phyloP scores from a whole-genome alignment of 1,140 invertebrate genomes.

The Procambarus clarkii region DNA sequence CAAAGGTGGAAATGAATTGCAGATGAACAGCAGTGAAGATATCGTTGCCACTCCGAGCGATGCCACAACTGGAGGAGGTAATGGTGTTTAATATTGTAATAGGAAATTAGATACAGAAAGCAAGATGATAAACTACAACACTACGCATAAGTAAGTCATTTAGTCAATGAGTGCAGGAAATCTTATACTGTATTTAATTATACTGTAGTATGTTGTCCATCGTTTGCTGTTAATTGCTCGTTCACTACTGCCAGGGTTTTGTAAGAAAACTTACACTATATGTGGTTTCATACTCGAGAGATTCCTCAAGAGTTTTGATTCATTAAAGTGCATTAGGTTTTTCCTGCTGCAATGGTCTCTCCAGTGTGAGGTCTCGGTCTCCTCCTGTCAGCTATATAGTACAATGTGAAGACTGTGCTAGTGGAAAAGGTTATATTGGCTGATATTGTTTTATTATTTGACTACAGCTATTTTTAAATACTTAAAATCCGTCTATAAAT shows the following conservation, averaged over 20 bases:
- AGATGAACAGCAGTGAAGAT: conserved; percentile 3
- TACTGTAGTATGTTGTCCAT: not conserved
- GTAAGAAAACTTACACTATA: not conserved
- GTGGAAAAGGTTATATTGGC: no score
- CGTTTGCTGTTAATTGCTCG: not conserved
- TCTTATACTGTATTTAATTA: not conserved
- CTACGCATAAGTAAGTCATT: not conserved
- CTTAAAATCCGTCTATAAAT: not conserved
- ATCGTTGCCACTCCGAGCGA: not conserved
- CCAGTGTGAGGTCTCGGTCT: no score
- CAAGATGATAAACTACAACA: not conserved
- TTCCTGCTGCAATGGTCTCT: no score
- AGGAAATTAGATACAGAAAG: not conserved
- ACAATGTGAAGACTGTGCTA: no score
- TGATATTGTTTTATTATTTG: no score
- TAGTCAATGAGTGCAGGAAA: not conserved
- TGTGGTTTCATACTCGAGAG: not conserved
- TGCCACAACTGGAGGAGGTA: conserved; percentile 10
- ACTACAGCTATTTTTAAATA: no score
- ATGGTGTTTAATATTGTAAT: conserved; percentile 1
- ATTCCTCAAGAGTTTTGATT: not conserved
- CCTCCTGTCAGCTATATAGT: no score
- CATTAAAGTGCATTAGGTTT: not conserved
- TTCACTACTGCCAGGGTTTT: not conserved
- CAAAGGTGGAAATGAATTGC: conserved; percentile 5